Evolutionary conservation across 2,113 vertebrate genomes (phyloP), one percentile per base, ranked within the genome.

Genomic region (Amia ocellicauda): DNA sequence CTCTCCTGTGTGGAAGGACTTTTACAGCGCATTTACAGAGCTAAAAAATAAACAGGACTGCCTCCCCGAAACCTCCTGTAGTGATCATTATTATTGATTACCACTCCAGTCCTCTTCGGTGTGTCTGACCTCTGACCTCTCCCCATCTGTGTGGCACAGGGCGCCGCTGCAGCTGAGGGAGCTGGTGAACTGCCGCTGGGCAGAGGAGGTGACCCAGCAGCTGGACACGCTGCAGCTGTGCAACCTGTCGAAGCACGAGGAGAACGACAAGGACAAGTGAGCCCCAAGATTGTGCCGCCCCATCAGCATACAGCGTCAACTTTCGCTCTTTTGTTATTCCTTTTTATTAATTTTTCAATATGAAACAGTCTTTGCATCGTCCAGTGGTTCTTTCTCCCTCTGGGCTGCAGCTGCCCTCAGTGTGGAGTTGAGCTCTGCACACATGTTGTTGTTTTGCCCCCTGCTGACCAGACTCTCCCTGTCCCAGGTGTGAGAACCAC

Each of bases 221-320:
- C 90, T 99, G 59, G 97, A 99, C 76, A 99, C 96, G 0, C 90
- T 99, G 68, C 96, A 99, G 69, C 91, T 98, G 3, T 98, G 96
- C 87, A 98, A 85, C 78, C 92, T 99, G 19, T 94, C 89, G 62
- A 99, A 99, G 78, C 95, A 98, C 0, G 96, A 99, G 23, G 96
- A 99, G 79, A 98, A 98, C 0, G 96, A 98, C 76, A 98, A 98
- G 72, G 95, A 99, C 91, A 98, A 93, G 97, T 98, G 81, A 80
- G 87, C 17, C 4, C 9, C 3, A 60, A 60, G 7, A 28, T 23
- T 0, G 10, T 45, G 3, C 29, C 29, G 22, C 1, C 9, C 60
- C 27, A 2, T 41, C 11, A 16, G 43, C 16, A 4, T 7, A 47
- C 36, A 17, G 29, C 13, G 42, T 47, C 43, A 24, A 26, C 14